These are phyloP conservation scores for Catharus fuscescens DNA, from an alignment of 2,113 vertebrate genomes.

Conservation along the genomic window DNA sequence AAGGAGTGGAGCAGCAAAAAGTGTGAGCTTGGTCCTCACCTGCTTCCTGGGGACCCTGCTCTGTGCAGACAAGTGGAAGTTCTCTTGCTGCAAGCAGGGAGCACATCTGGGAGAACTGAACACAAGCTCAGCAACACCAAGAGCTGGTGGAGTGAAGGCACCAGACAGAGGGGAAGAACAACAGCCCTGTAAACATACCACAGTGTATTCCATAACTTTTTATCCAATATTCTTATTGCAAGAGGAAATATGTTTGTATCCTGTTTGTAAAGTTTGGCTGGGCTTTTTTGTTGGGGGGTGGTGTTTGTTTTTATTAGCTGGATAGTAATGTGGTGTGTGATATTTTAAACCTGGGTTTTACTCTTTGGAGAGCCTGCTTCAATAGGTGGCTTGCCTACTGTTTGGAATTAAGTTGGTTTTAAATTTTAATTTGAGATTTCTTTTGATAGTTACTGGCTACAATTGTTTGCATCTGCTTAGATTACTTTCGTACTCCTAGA, in stretches of 20 bases:
- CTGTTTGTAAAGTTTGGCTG: constrained; percentile 35
- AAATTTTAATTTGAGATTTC: background rate
- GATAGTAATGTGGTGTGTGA: background rate
- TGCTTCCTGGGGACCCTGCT: background rate
- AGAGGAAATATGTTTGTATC: constrained; percentile 55
- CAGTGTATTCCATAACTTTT: background rate
- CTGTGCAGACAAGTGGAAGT: background rate
- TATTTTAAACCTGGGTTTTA: constrained; percentile 14
- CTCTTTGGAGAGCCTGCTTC: constrained; percentile 11
- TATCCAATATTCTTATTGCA: constrained; percentile 14
- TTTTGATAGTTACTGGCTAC: background rate
- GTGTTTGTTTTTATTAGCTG: background rate
- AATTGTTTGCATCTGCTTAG: constrained; percentile 25
- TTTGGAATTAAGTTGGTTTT: constrained; percentile 1
- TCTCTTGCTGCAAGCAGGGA: background rate
- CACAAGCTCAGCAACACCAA: background rate
- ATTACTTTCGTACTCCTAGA: constrained; percentile 44
- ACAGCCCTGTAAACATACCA: background rate
- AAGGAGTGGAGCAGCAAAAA: background rate
- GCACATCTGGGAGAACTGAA: background rate
- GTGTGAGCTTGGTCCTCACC: background rate
- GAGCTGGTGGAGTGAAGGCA: background rate
- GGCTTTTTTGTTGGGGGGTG: background rate
- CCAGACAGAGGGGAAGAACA: background rate
- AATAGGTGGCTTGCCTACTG: background rate